These are phyloP conservation scores for Andrena hattorfiana DNA, from an alignment of 2,888 invertebrate species.

Conservation along the genomic window DNA sequence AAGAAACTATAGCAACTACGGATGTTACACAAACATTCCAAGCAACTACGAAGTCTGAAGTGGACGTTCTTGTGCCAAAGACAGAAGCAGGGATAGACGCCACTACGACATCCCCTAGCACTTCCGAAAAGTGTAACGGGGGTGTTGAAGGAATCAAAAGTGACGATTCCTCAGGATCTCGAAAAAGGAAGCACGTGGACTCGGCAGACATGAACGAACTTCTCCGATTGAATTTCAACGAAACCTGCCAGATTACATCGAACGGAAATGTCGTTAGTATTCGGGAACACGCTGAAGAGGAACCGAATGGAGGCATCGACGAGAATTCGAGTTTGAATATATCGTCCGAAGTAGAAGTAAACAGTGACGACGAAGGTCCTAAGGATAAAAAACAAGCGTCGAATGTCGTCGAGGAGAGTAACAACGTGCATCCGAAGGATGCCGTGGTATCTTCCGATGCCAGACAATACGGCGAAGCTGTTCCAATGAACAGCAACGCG, in stretches of 20 bases:
- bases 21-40: neutral
- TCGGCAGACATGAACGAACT: slow-evolving; percentile 20
- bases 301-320: neutral
- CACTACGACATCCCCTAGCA: neutral
- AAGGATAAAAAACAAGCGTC: neutral
- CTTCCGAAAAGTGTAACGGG: neutral
- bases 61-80: neutral
- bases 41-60: neutral
- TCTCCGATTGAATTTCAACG: slow-evolving; percentile 7
- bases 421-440: neutral
- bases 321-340: neutral
- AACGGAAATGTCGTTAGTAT: slow-evolving; percentile 46
- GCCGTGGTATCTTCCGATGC: neutral
- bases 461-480: neutral
- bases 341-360: neutral
- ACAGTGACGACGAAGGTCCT: neutral
- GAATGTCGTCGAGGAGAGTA: neutral
- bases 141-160: neutral
- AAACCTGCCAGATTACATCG: slow-evolving; percentile 22
- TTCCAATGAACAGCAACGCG: neutral
- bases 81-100: neutral
- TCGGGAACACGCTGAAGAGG: neutral
- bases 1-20: neutral
- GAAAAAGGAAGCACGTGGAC: neutral
- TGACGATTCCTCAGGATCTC: neutral